A percentile compares a stretch with the other conserved stretches of the same genome.
Evolutionary conservation across 2,888 invertebrate genomes (phyloP).

Genomic region (Nasonia oneida): DNA sequence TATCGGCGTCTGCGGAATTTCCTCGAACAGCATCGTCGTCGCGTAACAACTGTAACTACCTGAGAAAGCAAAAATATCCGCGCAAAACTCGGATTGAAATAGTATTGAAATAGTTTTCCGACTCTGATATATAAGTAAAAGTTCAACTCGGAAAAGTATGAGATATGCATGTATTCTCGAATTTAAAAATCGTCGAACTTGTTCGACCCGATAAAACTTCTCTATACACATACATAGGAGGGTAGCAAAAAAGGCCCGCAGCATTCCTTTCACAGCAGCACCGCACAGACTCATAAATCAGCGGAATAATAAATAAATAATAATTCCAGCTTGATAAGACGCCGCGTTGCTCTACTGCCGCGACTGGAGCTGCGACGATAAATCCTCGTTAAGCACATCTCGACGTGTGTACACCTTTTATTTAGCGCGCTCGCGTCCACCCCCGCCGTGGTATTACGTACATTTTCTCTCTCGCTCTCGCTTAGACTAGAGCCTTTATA

Average conservation of each 20-base stretch:
- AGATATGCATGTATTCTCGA: background rate
- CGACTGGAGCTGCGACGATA: background rate
- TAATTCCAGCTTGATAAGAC: slow-evolving; percentile 1
- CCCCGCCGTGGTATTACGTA: background rate
- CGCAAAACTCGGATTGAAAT: too few species aligned
- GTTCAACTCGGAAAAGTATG: background rate
- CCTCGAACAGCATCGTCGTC: too few species aligned
- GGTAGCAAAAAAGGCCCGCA: too few species aligned
- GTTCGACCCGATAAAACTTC: background rate
- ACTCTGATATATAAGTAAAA: background rate
- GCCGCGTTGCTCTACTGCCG: background rate
- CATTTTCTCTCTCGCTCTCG: background rate
- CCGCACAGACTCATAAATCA: background rate
- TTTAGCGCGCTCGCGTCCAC: background rate
- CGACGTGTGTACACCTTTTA: slow-evolving; percentile 1
- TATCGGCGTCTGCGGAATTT: too few species aligned
- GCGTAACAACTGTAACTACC: too few species aligned
- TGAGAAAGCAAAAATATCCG: too few species aligned
- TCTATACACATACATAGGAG: background rate
- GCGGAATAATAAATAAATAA: background rate
- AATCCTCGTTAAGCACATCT: slow-evolving; percentile 8
- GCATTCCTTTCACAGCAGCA: background rate
- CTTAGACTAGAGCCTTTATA: background rate
- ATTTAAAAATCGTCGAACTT: background rate
- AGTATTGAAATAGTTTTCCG: background rate